Conservation (phyloP, 2,113 vertebrate genomes). For the Dascyllus trimaculatus region DNA sequence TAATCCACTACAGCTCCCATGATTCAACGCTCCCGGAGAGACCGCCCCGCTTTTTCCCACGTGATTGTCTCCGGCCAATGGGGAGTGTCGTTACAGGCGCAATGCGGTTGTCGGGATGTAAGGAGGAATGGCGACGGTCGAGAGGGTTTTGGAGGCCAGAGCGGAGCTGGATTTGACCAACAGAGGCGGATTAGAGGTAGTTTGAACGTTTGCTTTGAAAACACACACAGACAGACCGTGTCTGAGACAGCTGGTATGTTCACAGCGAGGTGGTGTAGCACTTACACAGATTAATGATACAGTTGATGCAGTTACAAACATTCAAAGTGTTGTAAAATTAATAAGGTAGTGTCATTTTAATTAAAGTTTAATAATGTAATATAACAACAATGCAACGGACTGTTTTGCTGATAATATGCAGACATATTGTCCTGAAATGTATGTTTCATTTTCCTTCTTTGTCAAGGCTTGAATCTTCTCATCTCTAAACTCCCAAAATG, state of each 20-base stretch:
- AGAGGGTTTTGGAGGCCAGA: conserved; percentile 65
- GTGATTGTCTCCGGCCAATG: conserved; percentile 73
- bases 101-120: conserved; percentile 81
- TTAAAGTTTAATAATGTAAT: conserved; percentile 28
- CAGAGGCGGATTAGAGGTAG: conserved; percentile 59
- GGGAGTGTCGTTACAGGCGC: conserved; percentile 81
- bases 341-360: background rate
- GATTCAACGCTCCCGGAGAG: background rate
- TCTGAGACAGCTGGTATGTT: background rate
- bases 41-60: conserved; percentile 26
- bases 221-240: background rate
- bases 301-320: background rate
- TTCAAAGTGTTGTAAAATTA: conserved; percentile 3
- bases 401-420: background rate
- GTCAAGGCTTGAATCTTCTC: conserved; percentile 13
- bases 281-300: too few species aligned
- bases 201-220: conserved; percentile 27
- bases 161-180: conserved; percentile 61
- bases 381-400: background rate
- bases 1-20: conserved; percentile 67
- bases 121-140: conserved; percentile 86
- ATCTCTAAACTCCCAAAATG: conserved; percentile 44
- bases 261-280: background rate
- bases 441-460: background rate
- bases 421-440: background rate